Percentiles rank a stretch among this genome's conserved stretches.
Evolutionary conservation across 2,888 invertebrate genomes (phyloP).

Genomic region (Quadriops clusia): DNA sequence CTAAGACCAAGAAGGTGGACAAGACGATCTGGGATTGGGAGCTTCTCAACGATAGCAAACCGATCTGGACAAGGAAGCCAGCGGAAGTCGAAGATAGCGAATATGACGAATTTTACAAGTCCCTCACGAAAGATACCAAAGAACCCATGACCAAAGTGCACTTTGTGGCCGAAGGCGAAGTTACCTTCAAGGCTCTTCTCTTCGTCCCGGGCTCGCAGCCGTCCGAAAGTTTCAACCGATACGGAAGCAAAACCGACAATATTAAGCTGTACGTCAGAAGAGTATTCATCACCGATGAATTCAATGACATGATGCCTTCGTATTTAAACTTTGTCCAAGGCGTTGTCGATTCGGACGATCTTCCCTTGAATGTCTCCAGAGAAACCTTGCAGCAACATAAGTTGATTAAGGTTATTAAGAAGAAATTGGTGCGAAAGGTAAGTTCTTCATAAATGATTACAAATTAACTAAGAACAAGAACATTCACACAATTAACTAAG

Average conservation of each 20-base stretch:
- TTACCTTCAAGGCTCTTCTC: conserved; percentile 92
- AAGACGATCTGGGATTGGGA: conserved; percentile 99
- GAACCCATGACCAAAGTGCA: conserved; percentile 82
- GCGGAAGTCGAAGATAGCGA: conserved; percentile 75
- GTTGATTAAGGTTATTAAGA: conserved; percentile 96
- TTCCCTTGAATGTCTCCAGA: conserved; percentile 94
- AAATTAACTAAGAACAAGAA: too few relatives aligned
- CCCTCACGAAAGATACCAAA: conserved; percentile 78
- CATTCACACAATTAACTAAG: too few relatives aligned
- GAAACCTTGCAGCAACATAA: conserved; percentile 99
- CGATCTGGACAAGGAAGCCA: conserved; percentile 95
- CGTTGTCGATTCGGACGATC: conserved; percentile 96
- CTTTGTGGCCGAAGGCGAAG: conserved; percentile 98
- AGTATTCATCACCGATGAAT: conserved; percentile 99
- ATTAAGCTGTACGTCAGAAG: conserved; percentile 95
- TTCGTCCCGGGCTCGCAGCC: conserved; percentile 89
- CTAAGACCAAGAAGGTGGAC: conserved; percentile 78
- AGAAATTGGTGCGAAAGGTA: conserved; percentile 95
- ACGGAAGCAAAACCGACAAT: conserved; percentile 88
- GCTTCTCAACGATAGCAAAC: conserved; percentile 91
- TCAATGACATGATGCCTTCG: conserved; percentile 98
- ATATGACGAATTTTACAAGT: conserved; percentile 91
- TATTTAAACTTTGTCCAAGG: conserved; percentile 92
- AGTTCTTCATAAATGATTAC: too few relatives aligned
- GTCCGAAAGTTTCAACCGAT: conserved; percentile 87